Evolutionary conservation across 2,888 invertebrate species (phyloP), one percentile per base, ranked within the genome.

Genomic region (Nephrocerus scutellatus): DNA sequence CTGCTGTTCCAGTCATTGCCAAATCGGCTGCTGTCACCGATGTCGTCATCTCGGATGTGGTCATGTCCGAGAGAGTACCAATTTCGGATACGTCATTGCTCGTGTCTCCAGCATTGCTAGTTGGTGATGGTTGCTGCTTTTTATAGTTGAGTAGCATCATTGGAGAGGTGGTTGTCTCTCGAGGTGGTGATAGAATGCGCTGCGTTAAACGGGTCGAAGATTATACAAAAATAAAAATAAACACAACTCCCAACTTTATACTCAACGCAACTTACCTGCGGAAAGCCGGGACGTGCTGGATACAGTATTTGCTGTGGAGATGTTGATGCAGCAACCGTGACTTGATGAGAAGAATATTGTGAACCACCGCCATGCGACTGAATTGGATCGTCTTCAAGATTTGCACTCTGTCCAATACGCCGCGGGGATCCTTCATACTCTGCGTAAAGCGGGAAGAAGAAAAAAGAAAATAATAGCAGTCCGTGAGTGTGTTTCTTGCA

Each of bases 341-440:
- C 44, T 37, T 45, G 43, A 25, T 19, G 41, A 39, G n/a, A n/a
- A n/a, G n/a, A 18, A 41, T 39, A 45, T 15, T 30, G 38, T 43
- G 45, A 15, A 40, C 35, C 31, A 10, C 19, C 22, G 30, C n/a
- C n/a, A n/a, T n/a, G n/a, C n/a, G n/a, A 4, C 9, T 24, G 31
- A 12, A 8, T 14, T 16, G 23, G 12, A 18, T 37, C 39, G 8
- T 29, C 39, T 9, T 30, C 33, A 12, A 19, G 10, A 21, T 30
- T 29, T 15, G n/a, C 16, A 24, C 34, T n/a, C 40, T 81, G 74
- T 6, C 87, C 89, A 62, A 89, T 89, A 55, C 89, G 75, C 52
- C 88, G 72, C 22, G 90, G 90, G 35, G 89, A 89, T 28, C 87
- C 89, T 54, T 89, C 88, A 60, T 90, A 91, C 63, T 90, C 87